Conservation (phyloP, 2,888 invertebrate genomes). For the Gnatocerus cornutus region DNA sequence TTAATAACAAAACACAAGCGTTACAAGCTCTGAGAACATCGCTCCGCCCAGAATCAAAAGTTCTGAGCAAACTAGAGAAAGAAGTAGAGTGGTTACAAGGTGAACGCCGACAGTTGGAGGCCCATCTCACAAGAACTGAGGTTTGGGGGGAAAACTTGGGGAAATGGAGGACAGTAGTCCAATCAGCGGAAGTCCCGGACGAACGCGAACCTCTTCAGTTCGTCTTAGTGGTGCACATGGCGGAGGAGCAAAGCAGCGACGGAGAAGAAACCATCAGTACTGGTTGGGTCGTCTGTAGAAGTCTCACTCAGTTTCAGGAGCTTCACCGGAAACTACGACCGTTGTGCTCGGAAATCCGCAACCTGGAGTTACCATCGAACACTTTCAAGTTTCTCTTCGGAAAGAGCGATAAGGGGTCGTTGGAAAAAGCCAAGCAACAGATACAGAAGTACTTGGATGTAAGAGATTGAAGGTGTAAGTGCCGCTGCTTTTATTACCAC, state of each 20-base stretch:
- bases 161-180: slow-evolving; percentile 89
- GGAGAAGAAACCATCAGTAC: slow-evolving; percentile 75
- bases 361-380: slow-evolving; percentile 87
- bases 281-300: slow-evolving; percentile 80
- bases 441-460: slow-evolving; percentile 92
- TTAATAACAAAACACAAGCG: slow-evolving; percentile 89
- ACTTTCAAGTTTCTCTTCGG: slow-evolving; percentile 88
- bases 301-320: slow-evolving; percentile 80
- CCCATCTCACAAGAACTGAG: slow-evolving; percentile 89
- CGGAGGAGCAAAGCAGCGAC: slow-evolving; percentile 76
- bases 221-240: slow-evolving; percentile 86
- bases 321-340: slow-evolving; percentile 89
- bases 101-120: slow-evolving; percentile 86
- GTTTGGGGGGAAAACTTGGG: slow-evolving; percentile 94
- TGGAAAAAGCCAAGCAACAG: slow-evolving; percentile 87
- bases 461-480: slow-evolving; percentile 63
- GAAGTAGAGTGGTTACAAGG: slow-evolving; percentile 89
- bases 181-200: slow-evolving; percentile 81
- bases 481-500: not conserved
- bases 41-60: slow-evolving; percentile 87
- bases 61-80: slow-evolving; percentile 84
- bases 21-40: slow-evolving; percentile 87
- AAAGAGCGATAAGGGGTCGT: slow-evolving; percentile 84
- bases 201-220: slow-evolving; percentile 78
- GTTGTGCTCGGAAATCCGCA: slow-evolving; percentile 86